phyloP scores from a whole-genome alignment of 92 coral and sea anemone genomes.

The Bergia sp. region DNA sequence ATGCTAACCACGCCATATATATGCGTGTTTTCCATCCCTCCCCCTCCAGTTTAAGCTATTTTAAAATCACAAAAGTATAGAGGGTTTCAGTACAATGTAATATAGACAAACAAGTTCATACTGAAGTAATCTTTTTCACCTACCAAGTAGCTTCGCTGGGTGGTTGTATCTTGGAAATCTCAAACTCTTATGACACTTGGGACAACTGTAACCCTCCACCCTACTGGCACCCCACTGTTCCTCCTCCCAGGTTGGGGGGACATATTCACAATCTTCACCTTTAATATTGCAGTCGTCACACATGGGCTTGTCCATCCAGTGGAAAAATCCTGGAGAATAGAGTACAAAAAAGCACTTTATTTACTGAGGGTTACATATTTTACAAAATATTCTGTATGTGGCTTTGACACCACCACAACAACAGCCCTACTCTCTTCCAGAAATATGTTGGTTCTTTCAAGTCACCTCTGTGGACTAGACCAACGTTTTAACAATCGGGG shows the following conservation, averaged over 20 bases:
- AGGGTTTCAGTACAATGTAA: not conserved
- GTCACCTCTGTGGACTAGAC: too few species aligned
- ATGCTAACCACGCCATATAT: too few species aligned
- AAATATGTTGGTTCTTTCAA: too few species aligned
- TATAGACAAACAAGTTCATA: not conserved
- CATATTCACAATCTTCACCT: constrained; percentile 53
- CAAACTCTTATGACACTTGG: constrained; percentile 69
- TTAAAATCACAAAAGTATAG: too few species aligned
- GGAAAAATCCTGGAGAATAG: constrained; percentile 60
- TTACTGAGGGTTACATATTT: too few species aligned
- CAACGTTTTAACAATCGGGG: too few species aligned
- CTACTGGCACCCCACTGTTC: constrained; percentile 74
- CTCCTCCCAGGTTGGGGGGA: constrained; percentile 76
- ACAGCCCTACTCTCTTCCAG: too few species aligned
- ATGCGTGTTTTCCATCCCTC: too few species aligned
- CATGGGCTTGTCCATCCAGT: constrained; percentile 76
- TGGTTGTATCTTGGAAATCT: constrained; percentile 98
- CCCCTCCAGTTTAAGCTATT: too few species aligned
- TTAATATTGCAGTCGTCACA: constrained; percentile 69
- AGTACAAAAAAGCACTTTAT: not conserved
- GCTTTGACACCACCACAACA: too few species aligned
- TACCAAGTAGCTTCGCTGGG: constrained; percentile 92
- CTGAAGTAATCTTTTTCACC: not conserved
- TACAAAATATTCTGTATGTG: too few species aligned
- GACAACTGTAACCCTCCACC: constrained; percentile 86